Percentiles rank a stretch among this genome's conserved stretches.
Evolutionary conservation across 2,888 invertebrate genomes (phyloP).

Genomic region (Lacanobia wlatinum): DNA sequence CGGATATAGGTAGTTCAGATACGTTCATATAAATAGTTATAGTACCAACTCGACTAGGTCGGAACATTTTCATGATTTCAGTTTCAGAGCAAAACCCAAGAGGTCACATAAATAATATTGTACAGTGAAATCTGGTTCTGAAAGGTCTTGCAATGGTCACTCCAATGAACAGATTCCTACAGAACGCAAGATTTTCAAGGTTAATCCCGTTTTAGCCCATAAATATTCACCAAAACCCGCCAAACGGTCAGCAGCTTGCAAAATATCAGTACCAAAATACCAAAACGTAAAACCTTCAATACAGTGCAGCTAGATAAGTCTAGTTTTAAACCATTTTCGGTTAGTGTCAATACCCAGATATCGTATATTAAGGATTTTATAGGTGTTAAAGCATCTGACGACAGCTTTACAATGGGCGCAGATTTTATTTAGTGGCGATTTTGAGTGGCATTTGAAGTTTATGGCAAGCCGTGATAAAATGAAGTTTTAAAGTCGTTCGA

Average conservation of each 20-base stretch:
- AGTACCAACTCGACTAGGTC: not conserved
- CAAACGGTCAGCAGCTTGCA: conserved; percentile 32
- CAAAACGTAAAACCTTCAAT: conserved; percentile 41
- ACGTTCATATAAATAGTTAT: conserved; percentile 5
- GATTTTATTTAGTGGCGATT: conserved; percentile 58
- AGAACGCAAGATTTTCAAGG: not conserved
- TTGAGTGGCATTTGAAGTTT: conserved; percentile 55
- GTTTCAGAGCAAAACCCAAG: not conserved
- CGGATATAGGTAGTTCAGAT: conserved; percentile 30
- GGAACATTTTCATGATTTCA: not conserved
- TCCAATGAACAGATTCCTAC: conserved; percentile 1
- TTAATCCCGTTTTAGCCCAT: conserved; percentile 24
- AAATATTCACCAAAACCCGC: conserved; percentile 31
- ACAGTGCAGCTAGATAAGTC: conserved; percentile 53
- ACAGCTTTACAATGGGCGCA: conserved; percentile 59
- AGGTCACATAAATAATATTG: not conserved
- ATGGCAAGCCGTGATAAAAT: conserved; percentile 46
- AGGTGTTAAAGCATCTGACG: conserved; percentile 58
- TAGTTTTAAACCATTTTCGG: conserved; percentile 56
- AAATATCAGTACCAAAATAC: conserved; percentile 26
- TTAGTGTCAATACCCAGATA: conserved; percentile 61
- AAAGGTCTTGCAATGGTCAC: not conserved
- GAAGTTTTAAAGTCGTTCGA: conserved; percentile 51
- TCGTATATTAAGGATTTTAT: conserved; percentile 62
- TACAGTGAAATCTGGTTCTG: conserved; percentile 1